Conservation (phyloP, 2,113 vertebrate species). For the Alexandromys fortis region DNA sequence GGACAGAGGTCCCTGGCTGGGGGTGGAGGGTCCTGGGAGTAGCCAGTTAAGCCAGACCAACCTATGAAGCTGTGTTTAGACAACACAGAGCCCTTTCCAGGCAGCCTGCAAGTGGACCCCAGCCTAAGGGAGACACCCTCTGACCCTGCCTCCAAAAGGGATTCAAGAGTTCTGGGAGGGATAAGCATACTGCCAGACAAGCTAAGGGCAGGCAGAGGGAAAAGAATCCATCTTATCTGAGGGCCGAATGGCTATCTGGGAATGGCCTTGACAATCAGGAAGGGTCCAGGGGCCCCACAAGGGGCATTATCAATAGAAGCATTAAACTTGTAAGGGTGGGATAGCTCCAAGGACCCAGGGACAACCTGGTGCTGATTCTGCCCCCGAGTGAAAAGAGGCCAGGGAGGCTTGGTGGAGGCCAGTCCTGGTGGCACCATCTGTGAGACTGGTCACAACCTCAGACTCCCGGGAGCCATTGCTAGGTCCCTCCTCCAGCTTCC, state of each 20-base stretch:
- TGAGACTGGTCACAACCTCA: too few species aligned
- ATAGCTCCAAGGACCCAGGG: not conserved
- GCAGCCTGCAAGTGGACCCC: not conserved
- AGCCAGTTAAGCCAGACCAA: not conserved
- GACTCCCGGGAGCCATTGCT: not conserved
- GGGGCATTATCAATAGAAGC: fast-evolving
- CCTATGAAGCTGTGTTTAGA: not conserved
- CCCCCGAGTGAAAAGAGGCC: too few species aligned
- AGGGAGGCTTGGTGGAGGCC: fast-evolving
- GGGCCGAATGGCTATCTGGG: not conserved
- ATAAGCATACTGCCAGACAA: not conserved
- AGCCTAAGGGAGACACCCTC: not conserved
- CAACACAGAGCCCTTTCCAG: fast-evolving
- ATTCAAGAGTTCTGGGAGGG: not conserved
- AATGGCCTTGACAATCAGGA: not conserved
- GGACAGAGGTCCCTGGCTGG: not conserved
- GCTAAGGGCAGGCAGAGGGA: not conserved
- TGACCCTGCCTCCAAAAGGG: not conserved
- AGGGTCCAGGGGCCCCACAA: not conserved
- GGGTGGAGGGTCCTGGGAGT: not conserved
- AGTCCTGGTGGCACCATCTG: not conserved
- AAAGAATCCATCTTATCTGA: not conserved
- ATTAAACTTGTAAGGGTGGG: not conserved
- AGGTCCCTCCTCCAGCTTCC: not conserved
- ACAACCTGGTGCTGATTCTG: not conserved